Evolutionary conservation across 2,113 vertebrate species (phyloP), one percentile per base, ranked within the genome.

Genomic region (Osmerus eperlanus): DNA sequence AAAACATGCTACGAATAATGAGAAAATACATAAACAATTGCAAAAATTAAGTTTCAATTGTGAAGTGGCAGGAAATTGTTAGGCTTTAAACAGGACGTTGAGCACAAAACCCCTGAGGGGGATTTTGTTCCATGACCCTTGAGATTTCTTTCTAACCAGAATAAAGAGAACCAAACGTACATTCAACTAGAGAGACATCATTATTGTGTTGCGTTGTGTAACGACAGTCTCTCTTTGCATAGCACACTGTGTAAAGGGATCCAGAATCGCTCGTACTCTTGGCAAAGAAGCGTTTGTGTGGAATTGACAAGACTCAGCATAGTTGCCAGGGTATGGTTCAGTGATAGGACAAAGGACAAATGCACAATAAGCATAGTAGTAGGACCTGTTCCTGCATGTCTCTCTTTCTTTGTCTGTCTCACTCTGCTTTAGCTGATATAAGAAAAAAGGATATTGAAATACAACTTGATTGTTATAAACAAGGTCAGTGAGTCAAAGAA

Each of bases 1-100:
- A 36, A 87, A 69, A 79, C 74, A 71, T 76, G 81, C 83, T 80
- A 83, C 67, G 76, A 84, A 78, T 77, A 77, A 81, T 13, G 71
- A 25, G 23, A 77, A 83, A 79, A 82, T 78, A 81, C n/a, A 62
- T 74, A 83, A 79, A 82, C 73, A 88, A 77, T 78, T 66, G 79
- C 82, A 85, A 55, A 75, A 75, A 73, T 74, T 54, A 15, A 11
- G 60, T 73, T 52, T 74, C 12, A 54, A n/a, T n/a, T 54, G 55
- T 54, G 59, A 55, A 60, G 25, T 71, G 71, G 65, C 83, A 81
- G 81, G 81, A 79, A 83, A 73, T 51, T 52, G 65, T 36, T 64
- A 23, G 32, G 23, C 65, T 41, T 71, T 65, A 66, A 71, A n/a
- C 58, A 70, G 47, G 54, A 78, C 76, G 67, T 36, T 18, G 62